These are phyloP conservation scores for Atta cephalotes DNA, from an alignment of 1,140 invertebrate species.

Conservation along the genomic window DNA sequence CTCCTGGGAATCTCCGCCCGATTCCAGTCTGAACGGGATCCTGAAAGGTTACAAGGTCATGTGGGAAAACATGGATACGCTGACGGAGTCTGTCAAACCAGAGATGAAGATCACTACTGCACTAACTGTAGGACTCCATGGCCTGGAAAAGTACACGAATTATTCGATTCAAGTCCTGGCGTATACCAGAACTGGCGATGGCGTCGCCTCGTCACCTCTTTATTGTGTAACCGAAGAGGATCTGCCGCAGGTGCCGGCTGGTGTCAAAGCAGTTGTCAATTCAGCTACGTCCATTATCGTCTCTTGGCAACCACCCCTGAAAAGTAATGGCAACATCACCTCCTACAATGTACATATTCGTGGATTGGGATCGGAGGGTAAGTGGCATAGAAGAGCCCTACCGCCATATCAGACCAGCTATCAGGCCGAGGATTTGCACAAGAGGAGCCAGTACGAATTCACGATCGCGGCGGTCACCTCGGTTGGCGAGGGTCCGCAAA, in stretches of 20 bases:
- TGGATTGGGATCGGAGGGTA: slow-evolving; percentile 81
- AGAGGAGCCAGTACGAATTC: slow-evolving; percentile 88
- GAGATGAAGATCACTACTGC: slow-evolving; percentile 90
- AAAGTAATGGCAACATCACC: slow-evolving; percentile 88
- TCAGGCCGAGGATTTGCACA: slow-evolving; percentile 85
- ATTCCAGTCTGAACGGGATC: slow-evolving; percentile 93
- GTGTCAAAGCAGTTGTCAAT: slow-evolving; percentile 95
- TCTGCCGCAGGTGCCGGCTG: slow-evolving; percentile 94
- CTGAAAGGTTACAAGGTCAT: slow-evolving; percentile 96
- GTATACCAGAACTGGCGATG: slow-evolving; percentile 95
- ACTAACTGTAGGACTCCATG: slow-evolving; percentile 89
- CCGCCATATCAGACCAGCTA: slow-evolving; percentile 85
- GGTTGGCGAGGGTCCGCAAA: slow-evolving; percentile 93
- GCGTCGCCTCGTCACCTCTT: slow-evolving; percentile 92
- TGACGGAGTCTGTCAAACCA: slow-evolving; percentile 81
- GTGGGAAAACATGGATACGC: slow-evolving; percentile 87
- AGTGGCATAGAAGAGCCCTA: slow-evolving; percentile 82
- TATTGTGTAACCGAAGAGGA: slow-evolving; percentile 97
- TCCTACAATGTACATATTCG: slow-evolving; percentile 86
- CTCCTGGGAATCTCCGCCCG: slow-evolving; percentile 94
- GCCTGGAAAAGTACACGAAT: slow-evolving; percentile 94
- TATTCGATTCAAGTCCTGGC: slow-evolving; percentile 95
- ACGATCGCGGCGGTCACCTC: slow-evolving; percentile 92
- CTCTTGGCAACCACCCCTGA: slow-evolving; percentile 90
- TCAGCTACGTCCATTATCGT: slow-evolving; percentile 94